Evolutionary conservation across 2,797 vertebrate species (phyloP).

Genomic region (Gambusia yucatana): DNA sequence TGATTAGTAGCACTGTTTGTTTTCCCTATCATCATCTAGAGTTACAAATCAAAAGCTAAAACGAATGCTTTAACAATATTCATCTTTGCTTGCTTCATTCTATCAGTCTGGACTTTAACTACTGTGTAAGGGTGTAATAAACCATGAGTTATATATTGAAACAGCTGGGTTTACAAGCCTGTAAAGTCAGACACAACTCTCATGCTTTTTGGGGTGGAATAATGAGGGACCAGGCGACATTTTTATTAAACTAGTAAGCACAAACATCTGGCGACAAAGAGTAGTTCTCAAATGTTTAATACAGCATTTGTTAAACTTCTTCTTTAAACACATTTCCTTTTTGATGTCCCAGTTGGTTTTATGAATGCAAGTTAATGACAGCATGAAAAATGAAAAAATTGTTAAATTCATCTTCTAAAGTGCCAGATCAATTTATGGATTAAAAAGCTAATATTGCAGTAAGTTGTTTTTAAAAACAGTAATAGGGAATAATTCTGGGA

Average conservation of each 20-base stretch:
- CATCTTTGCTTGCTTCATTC: conserved; percentile 6
- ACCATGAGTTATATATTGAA: conserved; percentile 2
- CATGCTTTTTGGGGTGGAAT: conserved; percentile 22
- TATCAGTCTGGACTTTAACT: conserved; percentile 1
- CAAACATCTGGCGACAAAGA: conserved; percentile 12
- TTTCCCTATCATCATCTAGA: conserved; percentile 9
- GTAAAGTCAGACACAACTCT: conserved; percentile 12
- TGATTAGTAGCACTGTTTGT: conserved; percentile 6
- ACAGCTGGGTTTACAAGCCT: conserved; percentile 24
- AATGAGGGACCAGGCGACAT: conserved; percentile 8
- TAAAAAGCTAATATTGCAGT: background rate
- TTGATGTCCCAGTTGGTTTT: conserved; percentile 1
- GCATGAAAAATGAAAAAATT: background rate
- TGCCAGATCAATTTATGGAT: background rate
- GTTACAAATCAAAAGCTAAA: conserved; percentile 1
- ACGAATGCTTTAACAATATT: conserved; percentile 7
- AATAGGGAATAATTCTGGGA: background rate
- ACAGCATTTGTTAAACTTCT: background rate
- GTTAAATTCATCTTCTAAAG: background rate
- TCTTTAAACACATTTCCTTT: background rate
- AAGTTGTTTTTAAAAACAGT: background rate
- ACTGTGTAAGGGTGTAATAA: background rate
- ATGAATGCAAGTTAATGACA: conserved; percentile 7
- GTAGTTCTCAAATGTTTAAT: conserved; percentile 5
- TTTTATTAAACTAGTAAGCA: conserved; percentile 1